Conservation (phyloP, 2,113 vertebrate genomes). For the Mystacornis crossleyi region DNA sequence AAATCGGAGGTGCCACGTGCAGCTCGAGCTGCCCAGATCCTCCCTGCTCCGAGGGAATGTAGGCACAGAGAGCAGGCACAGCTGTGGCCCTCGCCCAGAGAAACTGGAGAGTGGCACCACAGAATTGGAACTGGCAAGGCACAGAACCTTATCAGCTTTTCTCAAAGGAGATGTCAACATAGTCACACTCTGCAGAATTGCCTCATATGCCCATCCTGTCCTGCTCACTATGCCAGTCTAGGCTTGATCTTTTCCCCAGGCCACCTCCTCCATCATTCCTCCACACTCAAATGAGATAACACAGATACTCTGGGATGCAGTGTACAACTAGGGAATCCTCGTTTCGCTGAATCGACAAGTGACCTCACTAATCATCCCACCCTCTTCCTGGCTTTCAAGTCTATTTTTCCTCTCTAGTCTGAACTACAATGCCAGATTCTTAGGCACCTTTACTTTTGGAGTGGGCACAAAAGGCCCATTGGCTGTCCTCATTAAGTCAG, state of each 20-base stretch:
- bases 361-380: background rate
- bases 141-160: background rate
- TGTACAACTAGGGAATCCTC: accelerated
- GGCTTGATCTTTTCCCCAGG: background rate
- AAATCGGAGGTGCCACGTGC: accelerated
- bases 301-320: background rate
- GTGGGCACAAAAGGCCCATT: background rate
- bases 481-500: background rate
- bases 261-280: background rate
- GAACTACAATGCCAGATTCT: background rate
- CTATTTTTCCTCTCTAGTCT: background rate
- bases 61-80: background rate
- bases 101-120: background rate
- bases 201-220: background rate
- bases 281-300: background rate
- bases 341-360: background rate
- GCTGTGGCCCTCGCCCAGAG: background rate
- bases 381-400: background rate
- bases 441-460: background rate
- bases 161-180: background rate
- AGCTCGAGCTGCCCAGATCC: background rate
- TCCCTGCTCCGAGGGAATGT: accelerated
- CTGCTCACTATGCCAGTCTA: background rate
- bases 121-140: background rate
- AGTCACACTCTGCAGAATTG: background rate